Base-by-base conservation (phyloP, 1,140 invertebrate species). In the Carposina sasakii region DNA sequence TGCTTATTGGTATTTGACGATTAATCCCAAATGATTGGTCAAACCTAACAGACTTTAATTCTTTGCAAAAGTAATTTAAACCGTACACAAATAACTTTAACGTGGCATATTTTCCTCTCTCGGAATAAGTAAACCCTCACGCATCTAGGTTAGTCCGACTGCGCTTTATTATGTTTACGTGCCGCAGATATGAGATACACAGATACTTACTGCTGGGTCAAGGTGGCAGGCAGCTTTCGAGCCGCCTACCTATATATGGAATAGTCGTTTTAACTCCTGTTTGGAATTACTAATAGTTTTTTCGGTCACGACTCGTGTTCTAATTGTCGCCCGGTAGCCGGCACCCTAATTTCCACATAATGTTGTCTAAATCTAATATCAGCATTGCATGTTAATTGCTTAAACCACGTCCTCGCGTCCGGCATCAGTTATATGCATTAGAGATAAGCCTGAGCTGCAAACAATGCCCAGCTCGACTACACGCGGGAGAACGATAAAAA, bases 151-250 rank as follows among this genome's bases (percentile, higher is more conserved):
- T 81, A 79, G 60, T 57, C 56, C 41, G 67, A 47, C 58, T 71
- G 63, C 76, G 65, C 64, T 81, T 82, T 78, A 82, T 82, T 82
- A 72, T 81, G 55, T 81, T 74, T 82, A 81, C 75, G 76, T 82
- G 76, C 64, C 55, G 67, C 65, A 78, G 76, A 82, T 79, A 76
- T 71, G 71, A 79, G 73, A 74, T 76, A 72, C 62, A 63, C 55
- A 71, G 71, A 69, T 73, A 63, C 59, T 60, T 54, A 60, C n/a
- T 49, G 59, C 55, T 67, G 57, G 70, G 79, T 83, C 79, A 81
- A 83, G 79, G 79, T 70, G 66, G 54, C 52, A 55, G 53, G 60
- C 64, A 73, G 76, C 76, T 83, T 81, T 83, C 76, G 65, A 77
- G 54, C 55, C 31, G 61, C 52, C 56, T 58, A 58, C 49, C 71